Base-by-base conservation (phyloP, 1,140 invertebrate species). In the Charaxes varanes region DNA sequence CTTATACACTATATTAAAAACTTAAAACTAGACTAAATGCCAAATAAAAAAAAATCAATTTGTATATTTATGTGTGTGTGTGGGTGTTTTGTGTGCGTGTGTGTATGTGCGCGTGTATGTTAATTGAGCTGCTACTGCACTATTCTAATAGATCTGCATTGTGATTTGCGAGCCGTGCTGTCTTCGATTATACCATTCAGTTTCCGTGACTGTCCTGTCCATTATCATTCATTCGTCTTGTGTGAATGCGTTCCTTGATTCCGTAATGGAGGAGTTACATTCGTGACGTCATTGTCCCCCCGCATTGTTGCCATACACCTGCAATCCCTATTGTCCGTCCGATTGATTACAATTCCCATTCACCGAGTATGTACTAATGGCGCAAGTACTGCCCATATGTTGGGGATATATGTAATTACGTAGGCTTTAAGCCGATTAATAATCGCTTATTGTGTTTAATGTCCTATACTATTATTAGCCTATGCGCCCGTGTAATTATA, bases 321-420 rank as follows among this genome's bases (percentile, higher is more conserved):
- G 45, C 53, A 56, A 43, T 49, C 41, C 41, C 59, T 37, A 69
- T 68, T 69, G 65, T 69, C 35, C 40, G 35, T 34, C 43, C 62
- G 55, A 67, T 62, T 61, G 58, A 72, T 61, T 62, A 69, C 62
- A 64, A 66, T 68, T 52, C 41, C 47, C 46, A 59, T 59, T 53
- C 41, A 55, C 33, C 16, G 30, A 27, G 36, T 47, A 58, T 50
- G 24, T 55, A 56, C 51, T 57, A 52, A 58, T 53, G 50, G 44
- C 18, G 32, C 35, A 41, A 22, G 40, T 32, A 42, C 26, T 35
- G 41, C 33, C 40, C 41, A 18, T 41, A 28, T 42, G 31, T 48
- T 36, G 42, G 12, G 43, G 30, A 33, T 37, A 31, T 58, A 56
- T 56, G 49, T 59, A 59, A 62, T 61, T 62, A 59, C 41, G 47